Conservation (phyloP, 2,797 vertebrate species). For the Knipowitschia caucasica region DNA sequence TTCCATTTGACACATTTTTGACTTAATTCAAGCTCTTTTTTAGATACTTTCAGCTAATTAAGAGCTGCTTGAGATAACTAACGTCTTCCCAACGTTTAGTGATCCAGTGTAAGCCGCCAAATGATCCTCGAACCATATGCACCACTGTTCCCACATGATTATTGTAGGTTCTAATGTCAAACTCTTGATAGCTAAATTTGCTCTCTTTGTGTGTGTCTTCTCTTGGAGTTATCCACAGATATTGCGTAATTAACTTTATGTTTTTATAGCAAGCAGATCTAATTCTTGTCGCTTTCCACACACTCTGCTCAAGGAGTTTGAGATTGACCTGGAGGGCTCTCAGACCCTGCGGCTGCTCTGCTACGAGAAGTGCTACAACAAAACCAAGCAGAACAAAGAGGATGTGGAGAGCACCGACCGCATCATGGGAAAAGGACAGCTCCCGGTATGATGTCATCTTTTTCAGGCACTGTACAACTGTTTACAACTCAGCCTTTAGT, state of each 20-base stretch:
- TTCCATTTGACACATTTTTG: slow-evolving; percentile 34
- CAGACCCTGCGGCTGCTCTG: slow-evolving; percentile 86
- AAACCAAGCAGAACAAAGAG: slow-evolving; percentile 80
- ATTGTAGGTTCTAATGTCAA: slow-evolving; percentile 31
- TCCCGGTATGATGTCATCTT: slow-evolving; percentile 79
- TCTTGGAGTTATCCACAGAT: neutral
- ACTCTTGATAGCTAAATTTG: slow-evolving; percentile 15
- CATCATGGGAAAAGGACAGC: slow-evolving; percentile 87
- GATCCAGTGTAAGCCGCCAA: slow-evolving; percentile 42
- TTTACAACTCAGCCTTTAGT: slow-evolving; percentile 46
- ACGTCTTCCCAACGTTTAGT: slow-evolving; percentile 58
- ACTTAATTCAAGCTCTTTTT: too few species aligned
- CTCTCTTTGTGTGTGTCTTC: neutral
- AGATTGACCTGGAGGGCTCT: slow-evolving; percentile 89
- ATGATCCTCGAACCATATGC: slow-evolving; percentile 52
- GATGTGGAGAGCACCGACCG: slow-evolving; percentile 81
- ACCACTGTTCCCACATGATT: slow-evolving; percentile 35
- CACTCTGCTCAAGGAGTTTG: slow-evolving; percentile 78
- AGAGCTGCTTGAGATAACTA: slow-evolving; percentile 62
- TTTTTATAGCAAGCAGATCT: neutral
- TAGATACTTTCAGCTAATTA: slow-evolving; percentile 66
- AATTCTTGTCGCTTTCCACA: neutral
- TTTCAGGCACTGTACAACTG: slow-evolving; percentile 22
- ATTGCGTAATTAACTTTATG: neutral
- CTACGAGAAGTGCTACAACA: slow-evolving; percentile 88